Base-by-base conservation (phyloP, 2,888 invertebrate genomes). In the Eristalis intricaria region DNA sequence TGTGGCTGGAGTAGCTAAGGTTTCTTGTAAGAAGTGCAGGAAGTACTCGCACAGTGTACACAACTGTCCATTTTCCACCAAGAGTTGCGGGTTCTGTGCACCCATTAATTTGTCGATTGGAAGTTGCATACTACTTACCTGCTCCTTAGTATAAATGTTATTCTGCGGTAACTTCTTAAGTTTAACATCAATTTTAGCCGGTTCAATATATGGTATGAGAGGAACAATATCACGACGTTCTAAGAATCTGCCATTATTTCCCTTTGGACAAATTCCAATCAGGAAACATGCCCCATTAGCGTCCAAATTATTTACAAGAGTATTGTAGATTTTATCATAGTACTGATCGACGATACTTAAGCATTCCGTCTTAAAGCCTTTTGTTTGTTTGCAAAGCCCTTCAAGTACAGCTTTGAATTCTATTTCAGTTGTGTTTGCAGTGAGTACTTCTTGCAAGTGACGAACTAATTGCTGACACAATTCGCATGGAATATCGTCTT, bases 41-140 rank as follows among this genome's bases (percentile, higher is more conserved):
- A 97, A 94, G 93, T 97, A 97, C 93, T 97, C 96, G 91, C 98
- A 98, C 91, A 98, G 94, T 35, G 95, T 95, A 92, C 98, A 98
- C 0, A 94, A 91, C 88, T 92, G 89, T 13, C 92, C 95, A 91
- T 90, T 94, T 93, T 91, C 92, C 84, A 90, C 93, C 8, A 90
- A 77, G 70, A 89, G 43, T 7, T 80, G 60, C 3, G 92, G 90
- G 90, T 92, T 89, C 89, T 93, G 86, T 89, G 94, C 91, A 89
- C 93, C 91, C 93, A 93, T 91, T 89, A 93, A 78, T 68, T 90
- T 88, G 89, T 95, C 95, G 84, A 94, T 94, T 0, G 95, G 95
- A 68, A 95, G 90, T 89, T 94, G 94, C 91, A 93, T 92, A 8
- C 90, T 85, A 89, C 93, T 69, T 22, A 93, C 89, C 81, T 93